Conservation (phyloP, 2,888 invertebrate species). For the Vanessa cardui region DNA sequence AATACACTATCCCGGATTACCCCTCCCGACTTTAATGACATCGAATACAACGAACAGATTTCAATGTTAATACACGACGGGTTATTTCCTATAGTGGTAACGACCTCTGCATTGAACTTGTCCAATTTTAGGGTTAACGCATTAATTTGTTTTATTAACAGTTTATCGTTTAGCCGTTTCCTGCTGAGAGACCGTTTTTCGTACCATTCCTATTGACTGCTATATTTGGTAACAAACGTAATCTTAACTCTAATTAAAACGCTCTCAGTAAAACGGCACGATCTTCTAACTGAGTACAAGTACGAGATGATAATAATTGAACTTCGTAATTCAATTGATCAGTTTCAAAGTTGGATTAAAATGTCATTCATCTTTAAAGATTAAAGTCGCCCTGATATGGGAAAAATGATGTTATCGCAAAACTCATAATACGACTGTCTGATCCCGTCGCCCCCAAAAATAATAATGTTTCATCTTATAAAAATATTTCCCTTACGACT, state of each 20-base stretch:
- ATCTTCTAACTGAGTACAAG: background rate
- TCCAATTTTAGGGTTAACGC: constrained; percentile 81
- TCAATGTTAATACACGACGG: constrained; percentile 80
- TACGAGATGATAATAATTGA: background rate
- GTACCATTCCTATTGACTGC: constrained; percentile 61
- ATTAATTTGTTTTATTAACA: constrained; percentile 81
- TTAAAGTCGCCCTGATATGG: constrained; percentile 31
- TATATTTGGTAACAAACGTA: constrained; percentile 44
- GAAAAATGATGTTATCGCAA: constrained; percentile 59
- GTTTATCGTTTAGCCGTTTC: constrained; percentile 77
- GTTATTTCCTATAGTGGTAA: constrained; percentile 81
- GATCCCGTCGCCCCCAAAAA: constrained; percentile 79
- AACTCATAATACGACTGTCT: constrained; percentile 74
- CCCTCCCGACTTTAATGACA: constrained; percentile 72
- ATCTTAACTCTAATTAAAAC: constrained; percentile 14
- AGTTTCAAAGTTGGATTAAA: background rate
- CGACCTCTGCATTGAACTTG: constrained; percentile 82
- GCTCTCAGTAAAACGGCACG: background rate
- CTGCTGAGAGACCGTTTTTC: constrained; percentile 61
- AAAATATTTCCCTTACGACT: constrained; percentile 83
- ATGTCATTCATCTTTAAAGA: constrained; percentile 2
- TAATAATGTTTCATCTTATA: constrained; percentile 84
- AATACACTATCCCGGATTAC: constrained; percentile 60
- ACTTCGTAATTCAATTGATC: background rate
- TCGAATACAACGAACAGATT: constrained; percentile 81